Conservation (phyloP, 2,888 invertebrate species). For the Hartigia nigra region DNA sequence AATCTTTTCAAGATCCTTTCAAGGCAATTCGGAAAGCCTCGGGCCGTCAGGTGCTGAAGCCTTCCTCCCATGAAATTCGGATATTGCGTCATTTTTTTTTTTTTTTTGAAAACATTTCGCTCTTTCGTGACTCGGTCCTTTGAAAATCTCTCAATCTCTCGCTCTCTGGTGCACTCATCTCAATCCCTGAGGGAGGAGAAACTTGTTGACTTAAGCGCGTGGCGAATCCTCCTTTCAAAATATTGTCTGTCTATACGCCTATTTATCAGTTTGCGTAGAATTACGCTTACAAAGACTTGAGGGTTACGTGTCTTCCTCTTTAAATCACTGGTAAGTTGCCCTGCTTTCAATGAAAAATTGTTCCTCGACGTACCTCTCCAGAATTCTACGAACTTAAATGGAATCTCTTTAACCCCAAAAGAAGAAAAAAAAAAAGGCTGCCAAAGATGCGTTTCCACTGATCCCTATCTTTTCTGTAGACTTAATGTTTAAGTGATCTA, state of each 20-base stretch:
- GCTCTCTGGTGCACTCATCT: conserved; percentile 18
- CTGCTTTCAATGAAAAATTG: neutral
- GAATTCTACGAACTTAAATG: neutral
- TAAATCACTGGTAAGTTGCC: neutral
- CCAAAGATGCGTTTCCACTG: neutral
- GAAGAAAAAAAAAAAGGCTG: neutral
- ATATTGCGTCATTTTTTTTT: conserved; percentile 43
- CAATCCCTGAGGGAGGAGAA: conserved; percentile 30
- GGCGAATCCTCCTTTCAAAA: conserved; percentile 61
- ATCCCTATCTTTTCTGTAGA: neutral
- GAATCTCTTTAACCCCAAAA: neutral
- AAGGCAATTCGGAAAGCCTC: conserved; percentile 39
- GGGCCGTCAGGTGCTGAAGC: conserved; percentile 58
- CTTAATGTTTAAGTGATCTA: neutral
- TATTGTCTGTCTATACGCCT: conserved; percentile 28
- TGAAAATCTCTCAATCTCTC: conserved; percentile 8
- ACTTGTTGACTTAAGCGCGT: conserved; percentile 64
- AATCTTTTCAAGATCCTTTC: conserved; percentile 42
- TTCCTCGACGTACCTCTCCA: conserved; percentile 5
- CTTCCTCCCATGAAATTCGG: conserved; percentile 28
- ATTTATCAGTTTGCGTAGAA: conserved; percentile 1
- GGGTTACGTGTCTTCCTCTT: neutral
- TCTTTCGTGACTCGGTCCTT: conserved; percentile 24
- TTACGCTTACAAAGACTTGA: conserved; percentile 10
- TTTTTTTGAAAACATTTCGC: conserved; percentile 49